Conservation (phyloP, 2,113 vertebrate species). For the Gorsachius goisagi region DNA sequence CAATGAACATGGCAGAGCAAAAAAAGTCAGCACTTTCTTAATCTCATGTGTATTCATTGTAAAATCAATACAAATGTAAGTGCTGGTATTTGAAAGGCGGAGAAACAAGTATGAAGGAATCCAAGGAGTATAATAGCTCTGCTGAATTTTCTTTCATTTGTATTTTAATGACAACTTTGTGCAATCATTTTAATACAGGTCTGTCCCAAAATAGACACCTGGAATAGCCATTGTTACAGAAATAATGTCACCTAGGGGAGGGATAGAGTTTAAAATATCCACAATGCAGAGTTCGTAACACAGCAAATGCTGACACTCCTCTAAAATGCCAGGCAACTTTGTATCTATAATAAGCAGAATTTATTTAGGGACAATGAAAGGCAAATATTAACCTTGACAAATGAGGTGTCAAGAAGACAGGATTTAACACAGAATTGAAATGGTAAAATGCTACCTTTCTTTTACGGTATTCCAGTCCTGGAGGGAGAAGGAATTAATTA, state of each 20-base stretch:
- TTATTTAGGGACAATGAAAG: not conserved
- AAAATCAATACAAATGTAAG: slow-evolving; percentile 7
- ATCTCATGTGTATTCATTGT: not conserved
- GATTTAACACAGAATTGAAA: not conserved
- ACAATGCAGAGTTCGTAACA: not conserved
- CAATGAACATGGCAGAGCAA: not conserved
- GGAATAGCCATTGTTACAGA: not conserved
- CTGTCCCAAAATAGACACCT: not conserved
- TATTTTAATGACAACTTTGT: not conserved
- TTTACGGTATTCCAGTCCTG: not conserved
- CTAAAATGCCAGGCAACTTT: not conserved
- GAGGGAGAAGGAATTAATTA: not conserved
- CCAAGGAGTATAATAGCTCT: not conserved
- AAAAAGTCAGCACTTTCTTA: not conserved
- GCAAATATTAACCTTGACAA: not conserved
- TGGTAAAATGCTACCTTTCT: not conserved
- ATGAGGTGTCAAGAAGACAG: not conserved
- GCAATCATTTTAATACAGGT: not conserved
- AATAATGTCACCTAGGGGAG: not conserved
- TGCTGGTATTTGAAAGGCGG: not conserved
- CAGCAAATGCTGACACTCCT: not conserved
- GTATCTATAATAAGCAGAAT: not conserved
- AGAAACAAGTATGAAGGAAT: not conserved
- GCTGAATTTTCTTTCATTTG: not conserved
- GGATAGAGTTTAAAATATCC: not conserved